Evolutionary conservation across 2,113 vertebrate species (phyloP).

Genomic region (Odocoileus hemionus): DNA sequence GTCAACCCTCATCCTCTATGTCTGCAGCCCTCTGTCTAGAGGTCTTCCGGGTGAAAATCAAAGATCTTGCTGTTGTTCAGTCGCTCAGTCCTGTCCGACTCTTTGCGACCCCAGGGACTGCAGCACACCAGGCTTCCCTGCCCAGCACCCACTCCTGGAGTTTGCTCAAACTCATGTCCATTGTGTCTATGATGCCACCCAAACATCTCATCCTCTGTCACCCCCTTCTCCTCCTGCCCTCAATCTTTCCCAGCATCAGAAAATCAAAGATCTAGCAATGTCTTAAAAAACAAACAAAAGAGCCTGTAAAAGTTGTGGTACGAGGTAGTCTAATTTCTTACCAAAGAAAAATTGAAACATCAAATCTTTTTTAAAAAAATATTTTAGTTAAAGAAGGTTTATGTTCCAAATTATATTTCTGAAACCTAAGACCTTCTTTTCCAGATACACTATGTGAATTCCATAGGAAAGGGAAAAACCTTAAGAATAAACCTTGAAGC

Average conservation of each 20-base stretch:
- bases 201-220: not conserved
- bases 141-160: not conserved
- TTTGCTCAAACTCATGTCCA: not conserved
- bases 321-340: not conserved
- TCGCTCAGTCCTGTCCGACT: not conserved
- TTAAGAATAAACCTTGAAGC: constrained; percentile 33
- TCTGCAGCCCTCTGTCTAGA: not conserved
- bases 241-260: not conserved
- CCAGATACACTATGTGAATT: not conserved
- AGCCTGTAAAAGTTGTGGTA: not conserved
- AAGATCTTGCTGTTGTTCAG: not conserved
- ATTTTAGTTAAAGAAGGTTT: not conserved
- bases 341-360: not conserved
- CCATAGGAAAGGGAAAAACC: constrained; percentile 9
- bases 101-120: not conserved
- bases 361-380: not conserved
- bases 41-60: not conserved
- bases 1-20: not conserved
- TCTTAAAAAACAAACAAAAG: not conserved
- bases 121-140: not conserved
- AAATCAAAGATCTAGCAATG: not conserved
- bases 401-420: not conserved
- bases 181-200: not conserved
- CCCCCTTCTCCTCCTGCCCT: not conserved
- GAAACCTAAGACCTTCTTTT: not conserved